phyloP scores from a whole-genome alignment of 2,797 vertebrate species.

The Oreonectes daqikongensis region DNA sequence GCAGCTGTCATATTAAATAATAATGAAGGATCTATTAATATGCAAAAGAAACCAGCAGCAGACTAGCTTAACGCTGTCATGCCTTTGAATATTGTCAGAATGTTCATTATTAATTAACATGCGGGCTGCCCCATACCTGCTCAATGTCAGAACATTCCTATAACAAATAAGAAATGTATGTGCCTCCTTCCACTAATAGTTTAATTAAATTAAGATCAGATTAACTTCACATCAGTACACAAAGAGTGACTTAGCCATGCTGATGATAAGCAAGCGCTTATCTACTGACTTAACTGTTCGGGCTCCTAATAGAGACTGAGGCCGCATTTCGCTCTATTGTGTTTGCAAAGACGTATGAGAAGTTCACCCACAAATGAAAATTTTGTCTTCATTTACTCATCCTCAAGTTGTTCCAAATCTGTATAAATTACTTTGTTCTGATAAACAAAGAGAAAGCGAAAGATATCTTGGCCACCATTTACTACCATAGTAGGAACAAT shows the following conservation, averaged over 20 bases:
- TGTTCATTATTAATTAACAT: slow-evolving; percentile 91
- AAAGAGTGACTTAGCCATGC: slow-evolving; percentile 70
- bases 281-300: slow-evolving; percentile 53
- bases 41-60: slow-evolving; percentile 86
- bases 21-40: slow-evolving; percentile 91
- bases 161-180: slow-evolving; percentile 81
- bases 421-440: too few species aligned
- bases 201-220: slow-evolving; percentile 88
- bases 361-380: too few species aligned
- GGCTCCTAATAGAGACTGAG: slow-evolving; percentile 61
- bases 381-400: too few species aligned
- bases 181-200: slow-evolving; percentile 77
- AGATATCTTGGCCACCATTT: too few species aligned
- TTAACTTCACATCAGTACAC: slow-evolving; percentile 80
- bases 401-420: too few species aligned
- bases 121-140: slow-evolving; percentile 86
- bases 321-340: slow-evolving; percentile 70
- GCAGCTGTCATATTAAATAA: slow-evolving; percentile 91
- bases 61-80: slow-evolving; percentile 88
- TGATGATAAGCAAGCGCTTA: slow-evolving; percentile 64
- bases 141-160: slow-evolving; percentile 87
- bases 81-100: slow-evolving; percentile 88
- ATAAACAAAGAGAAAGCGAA: too few species aligned
- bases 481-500: too few species aligned
- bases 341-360: too few species aligned